Conservation (phyloP, 92 coral and sea anemone species). For the Bergia sp. region DNA sequence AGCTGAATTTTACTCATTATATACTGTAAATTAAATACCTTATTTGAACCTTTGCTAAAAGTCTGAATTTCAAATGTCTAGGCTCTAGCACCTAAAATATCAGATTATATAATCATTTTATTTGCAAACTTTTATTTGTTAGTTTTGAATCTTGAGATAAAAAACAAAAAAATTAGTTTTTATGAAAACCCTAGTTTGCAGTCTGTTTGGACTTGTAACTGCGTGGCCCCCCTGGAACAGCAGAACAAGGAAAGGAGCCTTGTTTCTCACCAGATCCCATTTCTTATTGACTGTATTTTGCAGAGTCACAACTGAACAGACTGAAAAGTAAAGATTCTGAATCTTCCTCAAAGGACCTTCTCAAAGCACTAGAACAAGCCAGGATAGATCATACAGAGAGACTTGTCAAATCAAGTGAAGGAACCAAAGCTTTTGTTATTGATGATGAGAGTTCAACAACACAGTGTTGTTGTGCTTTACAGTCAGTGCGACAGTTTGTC, state of each 20-base stretch:
- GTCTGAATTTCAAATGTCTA: too few species aligned
- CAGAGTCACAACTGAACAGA: slow-evolving; percentile 22
- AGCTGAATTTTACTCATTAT: too few species aligned
- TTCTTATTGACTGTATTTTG: neutral
- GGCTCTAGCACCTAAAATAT: too few species aligned
- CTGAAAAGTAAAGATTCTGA: slow-evolving; percentile 28
- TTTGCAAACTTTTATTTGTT: too few species aligned
- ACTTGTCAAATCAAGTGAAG: slow-evolving; percentile 35
- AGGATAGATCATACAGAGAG: slow-evolving; percentile 43
- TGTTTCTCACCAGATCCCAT: neutral
- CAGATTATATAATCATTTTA: too few species aligned
- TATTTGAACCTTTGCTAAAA: too few species aligned
- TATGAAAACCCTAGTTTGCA: too few species aligned
- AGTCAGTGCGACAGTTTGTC: slow-evolving; percentile 20
- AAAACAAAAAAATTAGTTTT: too few species aligned
- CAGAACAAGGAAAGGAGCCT: neutral
- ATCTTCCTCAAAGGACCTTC: slow-evolving; percentile 32
- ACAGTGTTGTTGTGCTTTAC: slow-evolving; percentile 22
- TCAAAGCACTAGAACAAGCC: slow-evolving; percentile 41
- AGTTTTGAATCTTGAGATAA: too few species aligned
- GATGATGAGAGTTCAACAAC: neutral
- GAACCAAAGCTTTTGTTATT: slow-evolving; percentile 17
- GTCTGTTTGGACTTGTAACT: too few species aligned
- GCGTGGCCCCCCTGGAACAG: too few species aligned
- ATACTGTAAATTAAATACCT: too few species aligned